Conservation (phyloP, 2,797 vertebrate species). For the Lophius americanus region DNA sequence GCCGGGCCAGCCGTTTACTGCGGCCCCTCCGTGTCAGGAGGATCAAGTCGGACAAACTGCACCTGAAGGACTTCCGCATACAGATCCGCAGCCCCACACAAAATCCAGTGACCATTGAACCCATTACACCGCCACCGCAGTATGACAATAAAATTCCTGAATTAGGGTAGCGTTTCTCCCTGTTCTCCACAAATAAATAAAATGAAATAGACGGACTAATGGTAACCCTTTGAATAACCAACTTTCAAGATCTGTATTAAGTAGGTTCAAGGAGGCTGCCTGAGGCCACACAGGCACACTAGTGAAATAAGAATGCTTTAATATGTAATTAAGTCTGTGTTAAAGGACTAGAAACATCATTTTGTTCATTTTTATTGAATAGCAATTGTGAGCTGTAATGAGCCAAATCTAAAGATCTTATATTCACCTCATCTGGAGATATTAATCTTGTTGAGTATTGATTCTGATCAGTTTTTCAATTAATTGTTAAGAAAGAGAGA, state of each 20-base stretch:
- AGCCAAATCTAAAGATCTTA: neutral
- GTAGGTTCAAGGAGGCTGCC: conserved; percentile 33
- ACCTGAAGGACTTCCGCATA: conserved; percentile 91
- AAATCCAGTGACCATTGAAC: conserved; percentile 88
- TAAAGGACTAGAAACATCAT: conserved; percentile 6
- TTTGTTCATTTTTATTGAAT: conserved; percentile 41
- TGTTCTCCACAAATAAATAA: conserved; percentile 20
- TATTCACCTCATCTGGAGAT: neutral
- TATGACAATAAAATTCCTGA: conserved; percentile 84
- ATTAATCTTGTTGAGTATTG: conserved; percentile 2
- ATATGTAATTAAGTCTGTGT: conserved; percentile 7
- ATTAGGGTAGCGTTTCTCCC: conserved; percentile 48
- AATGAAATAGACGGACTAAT: conserved; percentile 30
- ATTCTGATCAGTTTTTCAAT: conserved; percentile 6
- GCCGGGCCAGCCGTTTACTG: conserved; percentile 86
- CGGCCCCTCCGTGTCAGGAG: conserved; percentile 90
- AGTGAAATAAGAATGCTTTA: conserved; percentile 28
- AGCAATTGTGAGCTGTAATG: neutral
- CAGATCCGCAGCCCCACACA: conserved; percentile 83
- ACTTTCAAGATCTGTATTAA: conserved; percentile 38
- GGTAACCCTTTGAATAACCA: conserved; percentile 33
- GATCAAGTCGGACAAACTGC: conserved; percentile 96
- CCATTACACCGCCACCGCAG: conserved; percentile 92
- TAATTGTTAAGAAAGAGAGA: conserved; percentile 8
- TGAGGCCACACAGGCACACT: neutral